Evolutionary conservation across 1,140 invertebrate genomes (phyloP).

Genomic region (Chironomus tepperi): DNA sequence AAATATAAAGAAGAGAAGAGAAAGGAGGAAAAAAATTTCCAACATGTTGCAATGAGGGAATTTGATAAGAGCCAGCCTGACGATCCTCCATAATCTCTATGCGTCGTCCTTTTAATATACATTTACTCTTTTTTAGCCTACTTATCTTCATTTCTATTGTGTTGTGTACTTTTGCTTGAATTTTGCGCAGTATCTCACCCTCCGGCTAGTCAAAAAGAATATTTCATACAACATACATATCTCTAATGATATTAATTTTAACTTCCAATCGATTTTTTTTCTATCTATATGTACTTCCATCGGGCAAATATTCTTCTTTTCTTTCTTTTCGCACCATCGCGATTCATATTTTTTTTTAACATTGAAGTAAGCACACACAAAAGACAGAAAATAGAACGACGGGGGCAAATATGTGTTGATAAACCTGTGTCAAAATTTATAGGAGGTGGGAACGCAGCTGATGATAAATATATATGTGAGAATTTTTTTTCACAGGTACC

Average conservation of each 20-base stretch:
- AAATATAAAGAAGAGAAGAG: neutral
- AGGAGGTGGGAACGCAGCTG: neutral
- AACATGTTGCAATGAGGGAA: neutral
- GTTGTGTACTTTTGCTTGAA: neutral
- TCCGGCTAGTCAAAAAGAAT: neutral
- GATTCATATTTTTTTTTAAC: neutral
- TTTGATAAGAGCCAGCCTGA: conserved; percentile 4
- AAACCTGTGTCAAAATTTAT: neutral
- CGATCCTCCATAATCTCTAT: neutral
- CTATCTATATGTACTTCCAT: neutral
- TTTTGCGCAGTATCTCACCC: neutral
- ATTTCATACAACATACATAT: conserved; percentile 16
- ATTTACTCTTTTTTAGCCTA: neutral
- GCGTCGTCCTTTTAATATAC: neutral
- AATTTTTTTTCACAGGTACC: no score
- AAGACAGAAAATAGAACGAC: neutral
- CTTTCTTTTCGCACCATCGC: conserved; percentile 11
- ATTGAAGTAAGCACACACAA: neutral
- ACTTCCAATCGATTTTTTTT: conserved; percentile 21
- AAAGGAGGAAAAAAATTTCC: neutral
- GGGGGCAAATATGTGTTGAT: neutral
- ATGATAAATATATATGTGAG: neutral
- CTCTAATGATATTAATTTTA: conserved; percentile 22
- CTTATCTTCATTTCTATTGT: neutral
- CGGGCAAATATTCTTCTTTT: neutral